Percentiles rank a stretch among this genome's conserved stretches.
Conservation (phyloP, 1,140 invertebrate genomes). For the Pseudomyrmex concolor region DNA sequence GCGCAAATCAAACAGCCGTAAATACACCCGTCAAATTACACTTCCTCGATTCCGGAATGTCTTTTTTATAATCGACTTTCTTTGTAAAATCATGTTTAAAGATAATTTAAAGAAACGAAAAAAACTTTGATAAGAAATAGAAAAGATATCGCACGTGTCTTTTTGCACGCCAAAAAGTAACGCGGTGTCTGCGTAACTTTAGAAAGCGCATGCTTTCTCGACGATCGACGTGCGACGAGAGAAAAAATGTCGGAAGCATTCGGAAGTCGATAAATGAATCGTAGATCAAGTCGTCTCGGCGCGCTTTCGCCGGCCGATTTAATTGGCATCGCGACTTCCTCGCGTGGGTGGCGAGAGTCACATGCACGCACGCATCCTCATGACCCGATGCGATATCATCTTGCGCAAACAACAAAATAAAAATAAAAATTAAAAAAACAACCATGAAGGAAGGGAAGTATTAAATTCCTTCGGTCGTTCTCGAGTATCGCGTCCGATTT, state of each 20-base stretch:
- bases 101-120: neutral
- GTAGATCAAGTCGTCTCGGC: conserved; percentile 52
- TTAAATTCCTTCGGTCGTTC: conserved; percentile 47
- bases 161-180: too few relatives aligned
- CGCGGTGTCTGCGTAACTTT: too few relatives aligned
- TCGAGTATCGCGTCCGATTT: conserved; percentile 61
- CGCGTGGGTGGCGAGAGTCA: conserved; percentile 62
- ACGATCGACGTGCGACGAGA: neutral
- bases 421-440: conserved; percentile 6
- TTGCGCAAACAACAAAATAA: neutral
- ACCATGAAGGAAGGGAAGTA: neutral
- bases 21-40: conserved; percentile 9
- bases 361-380: conserved; percentile 19
- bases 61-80: conserved; percentile 17
- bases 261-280: conserved; percentile 42
- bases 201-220: too few relatives aligned
- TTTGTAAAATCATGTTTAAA: neutral
- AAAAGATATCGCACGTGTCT: too few relatives aligned
- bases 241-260: neutral
- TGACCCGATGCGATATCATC: conserved; percentile 35
- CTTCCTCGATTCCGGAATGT: conserved; percentile 14
- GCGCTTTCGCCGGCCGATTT: conserved; percentile 68
- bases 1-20: conserved; percentile 51
- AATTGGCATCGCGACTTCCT: conserved; percentile 49
- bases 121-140: too few relatives aligned